These are phyloP conservation scores for Silvanus unidentatus DNA, from an alignment of 2,888 invertebrate species.

Conservation along the genomic window DNA sequence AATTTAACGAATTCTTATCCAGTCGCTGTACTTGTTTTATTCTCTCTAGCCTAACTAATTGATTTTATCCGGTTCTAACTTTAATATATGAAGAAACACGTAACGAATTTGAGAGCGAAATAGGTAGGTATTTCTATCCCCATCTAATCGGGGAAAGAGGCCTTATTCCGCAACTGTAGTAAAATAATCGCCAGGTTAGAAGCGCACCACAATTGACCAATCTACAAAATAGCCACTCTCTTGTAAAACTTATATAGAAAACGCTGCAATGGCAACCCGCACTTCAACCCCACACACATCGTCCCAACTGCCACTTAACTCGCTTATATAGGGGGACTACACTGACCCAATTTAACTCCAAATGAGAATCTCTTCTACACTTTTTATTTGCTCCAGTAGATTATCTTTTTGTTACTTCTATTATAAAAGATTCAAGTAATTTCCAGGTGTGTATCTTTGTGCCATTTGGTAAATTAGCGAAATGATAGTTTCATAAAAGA, in stretches of 20 bases:
- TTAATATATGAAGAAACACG: too few species aligned
- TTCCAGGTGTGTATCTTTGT: not conserved
- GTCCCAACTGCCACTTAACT: constrained; percentile 3
- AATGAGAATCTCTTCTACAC: constrained; percentile 4
- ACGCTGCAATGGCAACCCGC: constrained; percentile 6
- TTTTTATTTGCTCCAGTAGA: constrained; percentile 1
- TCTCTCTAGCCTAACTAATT: too few species aligned
- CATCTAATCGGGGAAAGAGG: too few species aligned
- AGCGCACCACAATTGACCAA: constrained; percentile 10
- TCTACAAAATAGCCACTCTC: constrained; percentile 6
- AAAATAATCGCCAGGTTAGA: too few species aligned
- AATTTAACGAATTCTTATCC: too few species aligned
- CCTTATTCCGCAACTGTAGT: too few species aligned
- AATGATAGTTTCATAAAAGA: too few species aligned
- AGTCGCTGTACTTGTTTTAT: too few species aligned
- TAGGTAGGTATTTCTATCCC: too few species aligned
- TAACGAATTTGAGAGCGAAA: too few species aligned
- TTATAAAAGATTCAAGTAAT: constrained; percentile 10
- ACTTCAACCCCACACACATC: not conserved
- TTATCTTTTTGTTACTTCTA: constrained; percentile 8
- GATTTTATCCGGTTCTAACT: too few species aligned
- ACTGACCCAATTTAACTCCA: constrained; percentile 11
- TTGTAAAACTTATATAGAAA: not conserved
- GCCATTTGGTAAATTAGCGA: constrained; percentile 1
- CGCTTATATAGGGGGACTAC: constrained; percentile 4